Evolutionary conservation across 2,888 invertebrate species (phyloP), one percentile per base, ranked within the genome.

Genomic region (Gibbula magus): DNA sequence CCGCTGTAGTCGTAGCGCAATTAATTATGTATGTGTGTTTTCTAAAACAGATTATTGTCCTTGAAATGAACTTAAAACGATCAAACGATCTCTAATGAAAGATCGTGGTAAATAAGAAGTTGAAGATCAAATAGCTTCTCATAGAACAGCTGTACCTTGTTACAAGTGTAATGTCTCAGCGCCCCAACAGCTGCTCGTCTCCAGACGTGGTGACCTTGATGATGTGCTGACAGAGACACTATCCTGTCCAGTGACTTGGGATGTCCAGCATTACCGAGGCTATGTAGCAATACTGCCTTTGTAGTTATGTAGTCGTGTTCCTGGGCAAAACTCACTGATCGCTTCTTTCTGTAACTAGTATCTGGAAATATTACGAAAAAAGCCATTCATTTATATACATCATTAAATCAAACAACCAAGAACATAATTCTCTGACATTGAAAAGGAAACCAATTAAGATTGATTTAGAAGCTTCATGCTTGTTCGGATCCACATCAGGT

Each of bases 211-310:
- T 82, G 79, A 0, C 85, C 87, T 22, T 75, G 78, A 32, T 86
- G 85, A 16, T 86, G 85, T 76, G 84, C 82, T 78, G 86, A 79
- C 78, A 87, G 88, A 3, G 85, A 86, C 53, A 82, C 45, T 5
- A 89, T 84, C 32, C 86, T 87, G 0, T 75, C 70, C 0, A 86
- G 73, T 35, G 89, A 88, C 13, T 85, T 77, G 22, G 83, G 73
- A 70, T 85, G 81, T 2, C 85, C 89, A 8, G 89, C 86, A 74
- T 89, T 89, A 0, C 89, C 89, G 13, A 89, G 79, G 20, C 82
- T 79, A 70, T 89, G 86, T 0, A 89, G 53, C 10, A 89, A 79
- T 0, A 86, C 83, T 79, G 85, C 84, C 80, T 87, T 88, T 0
- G 85, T 83, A 29, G 84, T 81, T 8, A 87, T 81, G 75, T 89